phyloP scores from a whole-genome alignment of 2,113 vertebrate genomes.

The Psammodynastes pulverulentus region DNA sequence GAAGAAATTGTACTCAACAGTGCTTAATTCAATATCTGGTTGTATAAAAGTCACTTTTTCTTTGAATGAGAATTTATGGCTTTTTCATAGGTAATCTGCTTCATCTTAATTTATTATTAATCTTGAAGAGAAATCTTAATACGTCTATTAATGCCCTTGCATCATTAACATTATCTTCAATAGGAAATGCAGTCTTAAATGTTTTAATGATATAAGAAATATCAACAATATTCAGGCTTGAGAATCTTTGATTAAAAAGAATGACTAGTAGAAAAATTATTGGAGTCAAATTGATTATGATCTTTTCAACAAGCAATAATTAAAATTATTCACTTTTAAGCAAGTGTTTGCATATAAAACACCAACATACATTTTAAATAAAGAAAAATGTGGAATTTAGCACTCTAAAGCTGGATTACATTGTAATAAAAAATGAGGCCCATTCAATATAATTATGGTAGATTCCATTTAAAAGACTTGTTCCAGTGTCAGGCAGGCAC shows the following conservation, averaged over 20 bases:
- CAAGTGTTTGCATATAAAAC: constrained; percentile 15
- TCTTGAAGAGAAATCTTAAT: neutral
- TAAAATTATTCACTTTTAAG: constrained; percentile 14
- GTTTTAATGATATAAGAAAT: constrained; percentile 27
- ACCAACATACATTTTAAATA: constrained; percentile 30
- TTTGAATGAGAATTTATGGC: neutral
- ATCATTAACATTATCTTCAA: constrained; percentile 22
- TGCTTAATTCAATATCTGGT: neutral
- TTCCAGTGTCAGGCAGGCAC: neutral
- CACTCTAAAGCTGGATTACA: neutral
- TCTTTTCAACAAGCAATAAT: constrained; percentile 33
- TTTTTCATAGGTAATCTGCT: neutral
- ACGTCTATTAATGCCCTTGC: constrained; percentile 11
- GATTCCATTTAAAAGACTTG: neutral
- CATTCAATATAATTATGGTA: neutral
- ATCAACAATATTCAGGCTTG: constrained; percentile 17
- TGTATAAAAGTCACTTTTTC: neutral
- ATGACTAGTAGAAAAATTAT: constrained; percentile 41
- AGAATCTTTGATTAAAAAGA: constrained; percentile 30
- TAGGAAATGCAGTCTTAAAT: neutral
- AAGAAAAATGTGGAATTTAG: neutral
- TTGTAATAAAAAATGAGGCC: neutral
- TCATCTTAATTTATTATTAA: neutral
- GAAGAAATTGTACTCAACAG: neutral
- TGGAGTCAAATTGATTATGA: constrained; percentile 15